Evolutionary conservation across 2,888 invertebrate species (phyloP).

Genomic region (Sycophila texana): DNA sequence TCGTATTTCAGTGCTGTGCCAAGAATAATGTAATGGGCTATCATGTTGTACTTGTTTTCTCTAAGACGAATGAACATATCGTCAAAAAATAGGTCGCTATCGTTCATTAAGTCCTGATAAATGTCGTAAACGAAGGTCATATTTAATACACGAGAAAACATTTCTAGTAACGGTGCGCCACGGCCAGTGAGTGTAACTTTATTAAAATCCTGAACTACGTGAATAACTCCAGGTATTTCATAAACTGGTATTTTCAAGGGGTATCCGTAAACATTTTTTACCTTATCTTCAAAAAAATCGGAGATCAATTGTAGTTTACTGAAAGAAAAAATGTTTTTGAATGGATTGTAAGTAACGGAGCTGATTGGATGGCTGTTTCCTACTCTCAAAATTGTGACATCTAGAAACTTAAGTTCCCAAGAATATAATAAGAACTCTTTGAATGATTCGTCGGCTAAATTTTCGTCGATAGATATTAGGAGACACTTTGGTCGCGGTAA

Average conservation of each 20-base stretch:
- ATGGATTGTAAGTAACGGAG: not conserved
- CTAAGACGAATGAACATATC: not conserved
- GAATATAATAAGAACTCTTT: not conserved
- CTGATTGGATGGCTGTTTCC: not conserved
- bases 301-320: not conserved
- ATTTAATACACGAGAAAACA: not conserved
- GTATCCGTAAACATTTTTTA: not conserved
- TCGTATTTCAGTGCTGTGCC: not conserved
- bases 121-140: not conserved
- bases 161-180: not conserved
- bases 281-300: not conserved
- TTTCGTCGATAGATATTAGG: not conserved
- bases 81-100: not conserved
- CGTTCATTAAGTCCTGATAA: not conserved
- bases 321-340: not conserved
- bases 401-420: not conserved
- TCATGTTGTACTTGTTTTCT: not conserved
- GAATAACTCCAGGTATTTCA: not conserved
- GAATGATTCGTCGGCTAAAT: not conserved
- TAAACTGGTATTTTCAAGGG: not conserved
- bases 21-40: not conserved
- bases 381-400: not conserved
- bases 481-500: conserved; percentile 7
- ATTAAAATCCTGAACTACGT: no score
- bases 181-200: not conserved